Evolutionary conservation across 2,113 vertebrate genomes (phyloP), one percentile per base, ranked within the genome.

Genomic region (Edolisoma coerulescens): DNA sequence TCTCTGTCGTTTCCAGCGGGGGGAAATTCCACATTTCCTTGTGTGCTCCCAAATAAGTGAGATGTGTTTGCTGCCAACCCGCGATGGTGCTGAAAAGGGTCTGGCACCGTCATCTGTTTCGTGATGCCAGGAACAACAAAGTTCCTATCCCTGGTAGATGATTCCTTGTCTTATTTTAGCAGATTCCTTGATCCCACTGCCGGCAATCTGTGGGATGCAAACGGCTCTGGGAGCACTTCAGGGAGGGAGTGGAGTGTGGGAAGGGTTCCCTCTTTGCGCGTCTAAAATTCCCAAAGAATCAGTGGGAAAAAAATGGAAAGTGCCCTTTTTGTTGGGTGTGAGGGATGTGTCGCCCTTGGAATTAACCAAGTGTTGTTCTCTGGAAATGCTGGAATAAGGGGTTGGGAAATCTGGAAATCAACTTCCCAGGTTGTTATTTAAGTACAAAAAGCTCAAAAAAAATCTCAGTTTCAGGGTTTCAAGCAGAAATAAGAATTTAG

Each of bases 81-180:
- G 24, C 8, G 63, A 47, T 11, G 24, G 54, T 69, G 63, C 74
- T 74, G 92, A 73, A 83, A 77, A 49, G 78, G 88, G 76, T 21
- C 88, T 96, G 88, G 71, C 91, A 70, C 42, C 26, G 13, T 80
- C 47, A 21, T 74, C 76, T 90, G 85, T 49, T 88, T 92, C 32
- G 52, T 37, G 71, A 33, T 70, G 83, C 68, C 64, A 39, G 91
- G 50, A 89, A 44, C 89, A 88, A 41, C 47, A 9, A 89, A 95
- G 56, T 24, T n/a, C n/a, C n/a, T n/a, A n/a, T 61, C 63, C 61
- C 63, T 39, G 26, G 75, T 8, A 6, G 67, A 59, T 16, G 2
- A 15, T 70, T 70, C 28, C 64, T 81, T 27, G 17, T 7, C 59
- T 74, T 77, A 54, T 78, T 95, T 95, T 92, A 67, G 94, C 68